Percentiles rank a stretch among this genome's conserved stretches.
phyloP scores from a whole-genome alignment of 2,888 invertebrate species.

The Agonopterix alstromeriana region DNA sequence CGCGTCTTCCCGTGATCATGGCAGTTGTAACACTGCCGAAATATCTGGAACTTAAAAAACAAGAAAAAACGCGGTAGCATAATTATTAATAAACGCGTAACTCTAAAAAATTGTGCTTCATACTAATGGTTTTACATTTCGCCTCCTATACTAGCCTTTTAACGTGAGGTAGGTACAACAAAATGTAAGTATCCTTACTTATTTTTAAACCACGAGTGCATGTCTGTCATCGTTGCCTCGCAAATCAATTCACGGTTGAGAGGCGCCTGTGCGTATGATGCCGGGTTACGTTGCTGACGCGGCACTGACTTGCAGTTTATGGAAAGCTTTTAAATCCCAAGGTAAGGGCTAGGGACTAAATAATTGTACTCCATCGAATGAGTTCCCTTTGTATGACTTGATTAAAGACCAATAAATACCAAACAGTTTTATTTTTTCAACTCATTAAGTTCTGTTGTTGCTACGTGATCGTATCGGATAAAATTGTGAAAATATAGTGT shows the following conservation, averaged over 20 bases:
- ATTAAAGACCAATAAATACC: neutral
- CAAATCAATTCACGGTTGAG: conserved; percentile 36
- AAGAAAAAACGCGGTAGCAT: too few relatives aligned
- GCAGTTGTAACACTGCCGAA: too few relatives aligned
- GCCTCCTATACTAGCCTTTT: too few relatives aligned
- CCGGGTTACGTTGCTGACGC: neutral
- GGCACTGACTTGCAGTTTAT: conserved; percentile 5
- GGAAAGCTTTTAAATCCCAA: conserved; percentile 6
- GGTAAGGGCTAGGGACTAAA: conserved; percentile 8
- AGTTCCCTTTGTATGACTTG: neutral
- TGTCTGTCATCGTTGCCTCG: conserved; percentile 39
- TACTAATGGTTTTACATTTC: too few relatives aligned
- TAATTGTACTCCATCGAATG: neutral
- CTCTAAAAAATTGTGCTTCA: too few relatives aligned
- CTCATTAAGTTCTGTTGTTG: neutral
- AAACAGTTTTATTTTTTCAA: neutral
- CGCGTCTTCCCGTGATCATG: too few relatives aligned
- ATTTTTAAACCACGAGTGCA: conserved; percentile 11
- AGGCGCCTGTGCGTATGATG: conserved; percentile 23
- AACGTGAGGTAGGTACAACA: too few relatives aligned
- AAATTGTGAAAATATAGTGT: too few relatives aligned
- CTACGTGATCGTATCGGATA: neutral
- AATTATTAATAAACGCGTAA: too few relatives aligned
- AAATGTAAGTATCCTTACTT: neutral
- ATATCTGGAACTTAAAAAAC: too few relatives aligned